Evolutionary conservation across 2,113 vertebrate species (phyloP).

Genomic region (Nibea coibor): DNA sequence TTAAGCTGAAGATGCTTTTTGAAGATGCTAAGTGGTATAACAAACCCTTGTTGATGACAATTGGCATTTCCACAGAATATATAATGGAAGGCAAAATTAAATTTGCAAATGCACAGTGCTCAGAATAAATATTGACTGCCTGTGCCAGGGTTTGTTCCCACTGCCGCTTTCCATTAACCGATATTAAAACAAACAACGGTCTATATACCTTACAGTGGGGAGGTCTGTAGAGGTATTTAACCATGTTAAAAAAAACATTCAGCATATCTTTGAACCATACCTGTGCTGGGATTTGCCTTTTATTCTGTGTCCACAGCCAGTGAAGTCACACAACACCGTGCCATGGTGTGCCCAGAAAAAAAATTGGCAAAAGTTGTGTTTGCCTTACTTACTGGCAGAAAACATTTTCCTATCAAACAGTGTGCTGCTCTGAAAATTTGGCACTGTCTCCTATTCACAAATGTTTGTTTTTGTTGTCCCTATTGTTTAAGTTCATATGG

Average conservation of each 20-base stretch:
- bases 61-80: conserved; percentile 52
- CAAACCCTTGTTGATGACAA: conserved; percentile 32
- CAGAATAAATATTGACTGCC: conserved; percentile 53
- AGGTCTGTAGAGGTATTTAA: conserved; percentile 17
- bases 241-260: conserved; percentile 19
- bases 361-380: background rate
- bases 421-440: background rate
- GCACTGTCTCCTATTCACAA: background rate
- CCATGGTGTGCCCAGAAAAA: background rate
- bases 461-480: background rate
- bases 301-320: conserved; percentile 10
- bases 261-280: background rate
- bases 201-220: conserved; percentile 17
- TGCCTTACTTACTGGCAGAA: background rate
- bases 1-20: conserved; percentile 18
- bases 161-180: conserved; percentile 42
- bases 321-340: conserved; percentile 3
- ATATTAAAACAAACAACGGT: conserved; percentile 45
- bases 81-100: conserved; percentile 51
- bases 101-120: conserved; percentile 56
- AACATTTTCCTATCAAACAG: background rate
- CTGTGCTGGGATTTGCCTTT: conserved; percentile 2
- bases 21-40: background rate
- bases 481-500: conserved; percentile 1
- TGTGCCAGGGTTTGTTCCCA: conserved; percentile 42